A percentile compares a stretch with the other conserved stretches of the same genome.
Evolutionary conservation across 2,888 invertebrate species (phyloP).

Genomic region (Urechis unicinctus): DNA sequence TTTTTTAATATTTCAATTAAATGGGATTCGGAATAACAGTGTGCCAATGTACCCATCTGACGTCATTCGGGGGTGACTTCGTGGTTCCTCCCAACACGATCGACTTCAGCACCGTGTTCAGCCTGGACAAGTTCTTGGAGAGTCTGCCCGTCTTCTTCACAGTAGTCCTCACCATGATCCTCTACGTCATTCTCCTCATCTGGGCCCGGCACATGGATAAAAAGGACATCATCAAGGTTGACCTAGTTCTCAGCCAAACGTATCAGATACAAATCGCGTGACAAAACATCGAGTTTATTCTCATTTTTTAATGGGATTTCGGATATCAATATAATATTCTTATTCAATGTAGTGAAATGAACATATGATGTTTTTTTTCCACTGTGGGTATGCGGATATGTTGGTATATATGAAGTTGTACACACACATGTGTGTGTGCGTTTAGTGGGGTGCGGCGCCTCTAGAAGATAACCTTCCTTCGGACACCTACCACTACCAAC

Average conservation of each 20-base stretch:
- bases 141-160: slow-evolving; percentile 49
- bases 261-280: too few species aligned
- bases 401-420: too few species aligned
- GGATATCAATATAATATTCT: background rate
- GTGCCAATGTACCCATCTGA: slow-evolving; percentile 46
- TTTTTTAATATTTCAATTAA: too few species aligned
- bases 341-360: background rate
- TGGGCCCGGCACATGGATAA: slow-evolving; percentile 46
- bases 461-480: slow-evolving; percentile 51
- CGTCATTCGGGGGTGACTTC: slow-evolving; percentile 49
- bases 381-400: too few species aligned
- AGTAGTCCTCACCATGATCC: slow-evolving; percentile 35
- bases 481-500: slow-evolving; percentile 51
- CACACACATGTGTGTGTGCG: too few species aligned
- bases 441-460: slow-evolving; percentile 52
- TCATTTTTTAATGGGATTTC: too few species aligned
- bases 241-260: too few species aligned
- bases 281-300: too few species aligned
- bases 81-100: slow-evolving; percentile 49
- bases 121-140: slow-evolving; percentile 37
- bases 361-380: too few species aligned
- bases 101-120: slow-evolving; percentile 48
- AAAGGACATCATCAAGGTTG: slow-evolving; percentile 46
- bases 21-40: too few species aligned
- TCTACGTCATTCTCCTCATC: slow-evolving; percentile 40